Evolutionary conservation across 2,888 invertebrate genomes (phyloP).

Genomic region (Paralinhomoeus sp.): DNA sequence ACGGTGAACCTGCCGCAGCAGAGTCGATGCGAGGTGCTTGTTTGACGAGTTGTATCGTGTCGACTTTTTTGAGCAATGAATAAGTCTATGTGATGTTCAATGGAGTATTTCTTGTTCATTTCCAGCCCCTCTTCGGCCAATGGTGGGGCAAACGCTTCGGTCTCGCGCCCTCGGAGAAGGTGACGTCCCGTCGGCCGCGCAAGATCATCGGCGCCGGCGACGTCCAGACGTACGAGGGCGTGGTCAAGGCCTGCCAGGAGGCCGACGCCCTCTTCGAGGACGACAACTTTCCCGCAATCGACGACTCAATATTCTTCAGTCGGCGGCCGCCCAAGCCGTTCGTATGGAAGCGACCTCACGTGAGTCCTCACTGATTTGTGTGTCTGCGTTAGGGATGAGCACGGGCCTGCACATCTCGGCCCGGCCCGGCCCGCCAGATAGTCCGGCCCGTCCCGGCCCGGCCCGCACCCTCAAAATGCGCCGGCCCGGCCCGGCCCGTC

Average conservation of each 20-base stretch:
- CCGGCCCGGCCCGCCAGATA: no score
- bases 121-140: neutral
- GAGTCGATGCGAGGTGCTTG: no score
- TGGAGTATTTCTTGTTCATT: no score
- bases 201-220: neutral
- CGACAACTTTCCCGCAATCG: neutral
- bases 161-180: neutral
- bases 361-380: neutral
- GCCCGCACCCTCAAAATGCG: no score
- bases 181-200: neutral
- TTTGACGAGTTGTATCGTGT: no score
- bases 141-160: slow-evolving; percentile 3
- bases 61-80: no score
- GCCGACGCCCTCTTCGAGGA: neutral
- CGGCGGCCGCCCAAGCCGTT: neutral
- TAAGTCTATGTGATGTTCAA: no score
- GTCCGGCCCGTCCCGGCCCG: no score
- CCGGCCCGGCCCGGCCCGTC: no score
- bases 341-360: neutral
- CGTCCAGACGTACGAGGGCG: neutral
- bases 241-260: neutral
- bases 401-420: no score
- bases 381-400: no score
- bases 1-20: no score
- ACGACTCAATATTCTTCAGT: neutral